phyloP scores from a whole-genome alignment of 1,140 invertebrate species.

The Diabrotica undecimpunctata region DNA sequence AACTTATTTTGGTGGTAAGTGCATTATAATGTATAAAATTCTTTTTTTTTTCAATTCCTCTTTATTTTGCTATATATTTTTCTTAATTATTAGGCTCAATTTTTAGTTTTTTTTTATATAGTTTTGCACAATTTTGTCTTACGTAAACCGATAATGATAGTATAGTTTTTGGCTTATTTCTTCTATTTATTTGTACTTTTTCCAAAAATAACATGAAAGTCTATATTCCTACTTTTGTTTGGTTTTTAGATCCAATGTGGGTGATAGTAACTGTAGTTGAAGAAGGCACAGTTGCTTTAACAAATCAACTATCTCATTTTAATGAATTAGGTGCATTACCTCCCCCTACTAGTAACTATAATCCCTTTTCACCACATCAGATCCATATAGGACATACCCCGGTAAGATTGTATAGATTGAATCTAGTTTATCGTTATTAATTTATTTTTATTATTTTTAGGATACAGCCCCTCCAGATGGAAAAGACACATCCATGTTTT shows the following conservation, averaged over 20 bases:
- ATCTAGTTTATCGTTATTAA: neutral
- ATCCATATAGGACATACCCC: slow-evolving; percentile 26
- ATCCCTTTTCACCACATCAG: slow-evolving; percentile 39
- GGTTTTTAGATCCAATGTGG: slow-evolving; percentile 44
- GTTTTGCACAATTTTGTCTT: no score
- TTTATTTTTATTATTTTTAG: slow-evolving; percentile 17
- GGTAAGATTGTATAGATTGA: slow-evolving; percentile 13
- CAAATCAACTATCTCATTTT: slow-evolving; percentile 44
- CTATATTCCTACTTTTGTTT: no score
- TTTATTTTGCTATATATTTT: no score
- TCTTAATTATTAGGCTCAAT: no score
- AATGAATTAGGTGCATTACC: slow-evolving; percentile 37
- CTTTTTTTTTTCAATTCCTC: no score
- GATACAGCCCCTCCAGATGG: slow-evolving; percentile 25
- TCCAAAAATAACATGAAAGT: no score
- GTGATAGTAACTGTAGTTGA: slow-evolving; percentile 44
- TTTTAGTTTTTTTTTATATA: no score
- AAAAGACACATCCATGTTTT: slow-evolving; percentile 24
- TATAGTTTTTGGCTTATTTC: no score
- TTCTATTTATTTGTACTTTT: no score
- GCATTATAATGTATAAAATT: neutral
- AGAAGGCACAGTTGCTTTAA: slow-evolving; percentile 42
- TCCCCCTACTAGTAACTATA: slow-evolving; percentile 27
- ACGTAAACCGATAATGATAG: no score
- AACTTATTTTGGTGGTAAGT: slow-evolving; percentile 77